Percentiles rank a stretch among this genome's conserved stretches.
Conservation (phyloP, 2,113 vertebrate genomes). For the Poeciliopsis prolifica region DNA sequence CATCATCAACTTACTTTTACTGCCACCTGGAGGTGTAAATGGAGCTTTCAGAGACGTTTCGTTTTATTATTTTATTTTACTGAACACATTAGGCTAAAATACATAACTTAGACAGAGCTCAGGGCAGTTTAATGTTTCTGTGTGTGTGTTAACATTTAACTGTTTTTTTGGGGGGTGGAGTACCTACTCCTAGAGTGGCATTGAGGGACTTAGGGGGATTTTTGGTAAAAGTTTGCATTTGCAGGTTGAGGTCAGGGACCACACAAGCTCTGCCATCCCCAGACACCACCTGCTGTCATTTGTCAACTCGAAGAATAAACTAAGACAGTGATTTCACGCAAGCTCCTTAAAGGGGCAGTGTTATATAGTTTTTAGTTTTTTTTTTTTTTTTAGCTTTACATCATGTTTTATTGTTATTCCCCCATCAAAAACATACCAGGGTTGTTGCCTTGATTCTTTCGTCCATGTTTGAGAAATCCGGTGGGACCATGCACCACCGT, state of each 20-base stretch:
- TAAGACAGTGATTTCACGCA: constrained; percentile 7
- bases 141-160: not conserved
- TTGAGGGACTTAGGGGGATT: constrained; percentile 21
- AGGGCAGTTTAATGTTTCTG: not conserved
- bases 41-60: constrained; percentile 22
- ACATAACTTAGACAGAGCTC: constrained; percentile 43
- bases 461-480: no score
- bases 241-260: constrained; percentile 44
- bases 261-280: constrained; percentile 47
- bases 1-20: constrained; percentile 42
- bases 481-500: no score
- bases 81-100: constrained; percentile 30
- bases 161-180: not conserved
- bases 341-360: not conserved
- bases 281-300: constrained; percentile 68
- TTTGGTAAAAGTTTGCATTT: constrained; percentile 43
- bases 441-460: no score
- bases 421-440: no score
- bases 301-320: constrained; percentile 44
- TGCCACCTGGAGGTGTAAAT: constrained; percentile 33
- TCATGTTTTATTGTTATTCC: no score
- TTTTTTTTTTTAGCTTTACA: no score
- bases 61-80: not conserved
- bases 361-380: no score
- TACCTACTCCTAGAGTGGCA: not conserved